Evolutionary conservation across 2,113 vertebrate species (phyloP).

Genomic region (Epinephelus fuscoguttatus): DNA sequence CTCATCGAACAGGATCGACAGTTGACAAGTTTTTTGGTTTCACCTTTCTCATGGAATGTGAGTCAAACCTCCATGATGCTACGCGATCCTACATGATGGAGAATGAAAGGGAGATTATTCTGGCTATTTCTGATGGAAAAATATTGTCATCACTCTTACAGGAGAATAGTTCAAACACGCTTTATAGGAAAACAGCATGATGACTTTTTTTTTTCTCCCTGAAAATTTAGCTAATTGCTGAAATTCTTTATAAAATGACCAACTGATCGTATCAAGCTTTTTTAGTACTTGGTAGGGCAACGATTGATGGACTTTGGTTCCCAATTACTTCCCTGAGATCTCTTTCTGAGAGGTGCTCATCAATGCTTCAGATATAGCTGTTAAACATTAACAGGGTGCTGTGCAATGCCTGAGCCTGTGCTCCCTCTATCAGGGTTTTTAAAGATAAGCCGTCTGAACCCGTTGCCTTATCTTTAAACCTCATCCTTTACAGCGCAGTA

Average conservation of each 20-base stretch:
- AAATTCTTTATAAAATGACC: not conserved
- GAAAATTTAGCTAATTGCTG: not conserved
- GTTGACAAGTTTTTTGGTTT: not conserved
- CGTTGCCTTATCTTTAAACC: constrained; percentile 70
- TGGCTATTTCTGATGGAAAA: not conserved
- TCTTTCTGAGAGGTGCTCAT: constrained; percentile 69
- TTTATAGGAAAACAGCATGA: not conserved
- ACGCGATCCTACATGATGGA: not conserved
- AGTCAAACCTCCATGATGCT: not conserved
- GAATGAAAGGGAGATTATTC: not conserved
- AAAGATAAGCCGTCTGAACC: constrained; percentile 79
- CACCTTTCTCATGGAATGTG: not conserved
- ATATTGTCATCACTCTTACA: not conserved
- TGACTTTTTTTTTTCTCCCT: not conserved
- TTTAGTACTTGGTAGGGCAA: constrained; percentile 27
- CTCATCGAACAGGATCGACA: not conserved
- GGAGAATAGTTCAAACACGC: not conserved
- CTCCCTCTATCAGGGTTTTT: constrained; percentile 65
- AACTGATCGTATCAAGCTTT: not conserved
- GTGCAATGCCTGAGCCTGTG: constrained; percentile 69
- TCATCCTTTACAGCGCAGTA: constrained; percentile 64
- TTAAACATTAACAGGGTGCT: constrained; percentile 77
- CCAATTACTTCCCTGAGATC: constrained; percentile 51
- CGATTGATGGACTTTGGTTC: constrained; percentile 51
- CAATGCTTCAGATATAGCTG: constrained; percentile 68